Conservation (phyloP, 2,888 invertebrate species). For the Lithophane socia region DNA sequence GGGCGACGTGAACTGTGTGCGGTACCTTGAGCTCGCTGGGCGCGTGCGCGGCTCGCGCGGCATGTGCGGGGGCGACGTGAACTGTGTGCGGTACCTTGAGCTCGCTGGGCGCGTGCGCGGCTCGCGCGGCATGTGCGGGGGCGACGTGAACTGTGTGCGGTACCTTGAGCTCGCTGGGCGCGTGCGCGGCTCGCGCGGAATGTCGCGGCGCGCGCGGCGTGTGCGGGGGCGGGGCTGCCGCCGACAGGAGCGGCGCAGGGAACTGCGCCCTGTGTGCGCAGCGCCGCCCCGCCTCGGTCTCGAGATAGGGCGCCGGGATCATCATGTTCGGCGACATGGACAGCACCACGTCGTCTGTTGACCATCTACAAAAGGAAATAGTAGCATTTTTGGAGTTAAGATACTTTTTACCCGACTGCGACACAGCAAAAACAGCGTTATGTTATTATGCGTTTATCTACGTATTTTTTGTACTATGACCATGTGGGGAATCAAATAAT, state of each 20-base stretch:
- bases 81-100: slow-evolving; percentile 36
- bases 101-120: slow-evolving; percentile 78
- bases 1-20: neutral
- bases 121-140: slow-evolving; percentile 6
- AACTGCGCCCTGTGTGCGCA: slow-evolving; percentile 94
- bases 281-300: slow-evolving; percentile 95
- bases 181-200: slow-evolving; percentile 48
- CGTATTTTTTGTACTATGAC: neutral
- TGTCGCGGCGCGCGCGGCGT: slow-evolving; percentile 49
- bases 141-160: too few species aligned
- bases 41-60: slow-evolving; percentile 66
- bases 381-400: neutral
- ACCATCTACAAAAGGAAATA: slow-evolving; percentile 89
- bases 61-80: slow-evolving; percentile 45
- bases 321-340: slow-evolving; percentile 97
- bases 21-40: slow-evolving; percentile 76
- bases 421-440: neutral
- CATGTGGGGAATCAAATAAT: neutral
- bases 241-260: slow-evolving; percentile 63
- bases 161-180: slow-evolving; percentile 78
- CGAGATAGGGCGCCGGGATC: slow-evolving; percentile 96
- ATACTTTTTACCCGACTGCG: neutral
- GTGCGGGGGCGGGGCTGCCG: slow-evolving; percentile 57
- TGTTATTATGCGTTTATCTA: neutral
- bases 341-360: slow-evolving; percentile 85